Conservation (phyloP, 2,797 vertebrate species). For the Aselliscus stoliczkanus region DNA sequence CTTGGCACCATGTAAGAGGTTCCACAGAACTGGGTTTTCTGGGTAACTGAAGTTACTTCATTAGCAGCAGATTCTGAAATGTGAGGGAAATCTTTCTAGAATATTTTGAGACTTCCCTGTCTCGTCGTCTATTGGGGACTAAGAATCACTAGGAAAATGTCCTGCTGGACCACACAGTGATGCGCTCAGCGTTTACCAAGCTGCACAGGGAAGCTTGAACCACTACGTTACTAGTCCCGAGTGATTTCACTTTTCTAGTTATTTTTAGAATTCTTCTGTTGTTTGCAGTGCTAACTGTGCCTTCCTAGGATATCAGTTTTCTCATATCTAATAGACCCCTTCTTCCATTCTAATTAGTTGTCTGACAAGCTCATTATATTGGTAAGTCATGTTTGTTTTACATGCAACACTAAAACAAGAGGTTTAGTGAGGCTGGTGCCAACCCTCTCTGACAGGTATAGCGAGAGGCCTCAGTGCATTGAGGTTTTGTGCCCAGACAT, state of each 20-base stretch:
- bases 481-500: background rate
- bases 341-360: background rate
- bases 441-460: background rate
- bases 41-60: background rate
- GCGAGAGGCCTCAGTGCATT: background rate
- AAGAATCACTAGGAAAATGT: background rate
- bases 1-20: background rate
- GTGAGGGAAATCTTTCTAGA: conserved; percentile 20
- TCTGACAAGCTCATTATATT: background rate
- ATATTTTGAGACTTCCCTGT: background rate
- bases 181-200: background rate
- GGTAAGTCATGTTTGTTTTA: background rate
- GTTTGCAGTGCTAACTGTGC: background rate
- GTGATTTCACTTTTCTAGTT: background rate
- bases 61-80: background rate
- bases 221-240: background rate
- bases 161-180: background rate
- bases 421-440: background rate
- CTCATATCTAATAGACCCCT: background rate
- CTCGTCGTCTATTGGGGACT: background rate
- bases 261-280: background rate
- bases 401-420: too few species aligned
- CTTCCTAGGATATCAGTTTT: background rate
- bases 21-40: background rate
- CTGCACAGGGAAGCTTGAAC: background rate